Evolutionary conservation across 2,797 vertebrate species (phyloP), one percentile per base, ranked within the genome.

Genomic region (Pelodytes ibericus): DNA sequence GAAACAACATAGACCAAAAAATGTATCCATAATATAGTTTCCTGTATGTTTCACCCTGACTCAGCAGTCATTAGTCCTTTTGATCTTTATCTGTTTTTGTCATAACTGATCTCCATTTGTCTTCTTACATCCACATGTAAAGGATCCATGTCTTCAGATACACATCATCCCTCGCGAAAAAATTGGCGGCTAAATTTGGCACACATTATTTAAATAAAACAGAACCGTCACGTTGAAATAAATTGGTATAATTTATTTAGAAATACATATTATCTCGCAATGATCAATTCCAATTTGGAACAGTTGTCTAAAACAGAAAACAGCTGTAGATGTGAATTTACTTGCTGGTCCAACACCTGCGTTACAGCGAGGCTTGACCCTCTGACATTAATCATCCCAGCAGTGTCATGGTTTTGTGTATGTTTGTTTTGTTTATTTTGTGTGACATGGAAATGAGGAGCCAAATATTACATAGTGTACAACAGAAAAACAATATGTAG

Each of bases 211-310:
- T n/a, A 7, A 61, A 1, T 6, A 61, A 4, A 61, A 30, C 58
- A 61, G 3, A 61, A 31, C 7, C 31, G 18, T n/a, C 18, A 1
- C 6, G 49, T 53, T 53, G 49, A 53, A 58, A 30, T n/a, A 10
- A n/a, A 4, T 27, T 31, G 16, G 2, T 25, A n/a, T 31, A 29
- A 27, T 58, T n/a, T 61, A 16, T 31, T 30, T 60, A 60, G 3
- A 60, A 16, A 20, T 33, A 61, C 18, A 61, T 18, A 61, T 58
- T 1, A n/a, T n/a, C 58, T 61, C n/a, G n/a, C 27, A 5, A 29
- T 61, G 29, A 61, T 30, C 29, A 30, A 9, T n/a, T 61, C 18
- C 58, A 61, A 31, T 31, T 61, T 61, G 15, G 29, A 30, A 61
- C 16, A 1, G 25, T 30, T 18, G 25, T 26, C 16, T 44, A 44